phyloP scores from a whole-genome alignment of 2,797 vertebrate genomes.

The Morelia viridis region DNA sequence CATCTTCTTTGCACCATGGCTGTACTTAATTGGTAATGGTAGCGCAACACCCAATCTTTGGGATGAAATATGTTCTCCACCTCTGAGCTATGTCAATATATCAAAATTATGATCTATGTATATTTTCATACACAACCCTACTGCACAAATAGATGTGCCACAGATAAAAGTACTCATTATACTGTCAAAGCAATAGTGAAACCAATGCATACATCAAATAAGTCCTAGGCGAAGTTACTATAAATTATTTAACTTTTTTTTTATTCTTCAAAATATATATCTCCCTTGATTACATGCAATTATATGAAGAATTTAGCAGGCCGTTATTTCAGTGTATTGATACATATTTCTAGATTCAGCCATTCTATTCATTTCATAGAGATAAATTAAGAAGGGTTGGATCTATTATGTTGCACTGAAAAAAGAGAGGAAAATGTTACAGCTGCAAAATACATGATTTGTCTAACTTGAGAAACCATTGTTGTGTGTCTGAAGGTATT shows the following conservation, averaged over 20 bases:
- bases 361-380: background rate
- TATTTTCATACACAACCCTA: background rate
- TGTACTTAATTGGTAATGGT: background rate
- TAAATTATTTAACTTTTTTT: background rate
- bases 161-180: background rate
- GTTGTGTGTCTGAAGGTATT: background rate
- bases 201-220: background rate
- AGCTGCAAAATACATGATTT: background rate
- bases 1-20: too few species aligned
- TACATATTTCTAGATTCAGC: background rate
- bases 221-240: background rate
- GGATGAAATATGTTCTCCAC: background rate
- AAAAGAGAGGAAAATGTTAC: background rate
- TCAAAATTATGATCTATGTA: background rate
- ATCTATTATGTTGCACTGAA: rapidly evolving
- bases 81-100: background rate
- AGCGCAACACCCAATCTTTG: background rate
- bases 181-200: background rate
- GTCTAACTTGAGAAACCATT: background rate
- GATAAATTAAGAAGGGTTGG: background rate
- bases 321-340: background rate
- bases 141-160: background rate
- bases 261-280: background rate
- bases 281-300: background rate
- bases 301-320: background rate